These are phyloP conservation scores for Anarrhichthys ocellatus DNA, from an alignment of 2,113 vertebrate species.

Conservation along the genomic window DNA sequence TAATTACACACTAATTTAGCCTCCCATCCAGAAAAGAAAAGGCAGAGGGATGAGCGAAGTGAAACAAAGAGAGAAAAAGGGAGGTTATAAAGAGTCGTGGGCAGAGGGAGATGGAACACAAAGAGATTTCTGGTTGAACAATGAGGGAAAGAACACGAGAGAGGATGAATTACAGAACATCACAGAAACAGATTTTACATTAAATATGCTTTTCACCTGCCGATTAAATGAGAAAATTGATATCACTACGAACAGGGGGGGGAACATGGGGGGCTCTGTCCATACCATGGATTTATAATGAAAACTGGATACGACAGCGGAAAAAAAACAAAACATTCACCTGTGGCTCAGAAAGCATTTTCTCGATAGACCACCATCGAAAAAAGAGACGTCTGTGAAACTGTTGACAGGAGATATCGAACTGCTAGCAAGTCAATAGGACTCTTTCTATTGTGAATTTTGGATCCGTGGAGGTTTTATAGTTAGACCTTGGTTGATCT, in stretches of 20 bases:
- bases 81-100: constrained; percentile 18
- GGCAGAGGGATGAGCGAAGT: constrained; percentile 33
- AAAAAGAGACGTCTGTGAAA: too few relatives aligned
- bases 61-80: constrained; percentile 30
- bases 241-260: not conserved
- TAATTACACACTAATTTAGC: constrained; percentile 74
- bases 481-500: too few relatives aligned
- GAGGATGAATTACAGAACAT: constrained; percentile 17
- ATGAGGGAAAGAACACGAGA: constrained; percentile 17
- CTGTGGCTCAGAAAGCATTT: too few relatives aligned
- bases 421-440: too few relatives aligned
- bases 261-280: not conserved
- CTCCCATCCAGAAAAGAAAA: constrained; percentile 45
- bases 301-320: not conserved
- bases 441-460: too few relatives aligned
- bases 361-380: too few relatives aligned
- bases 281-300: not conserved
- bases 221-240: not conserved
- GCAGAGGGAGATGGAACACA: constrained; percentile 16
- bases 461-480: too few relatives aligned
- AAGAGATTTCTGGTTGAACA: constrained; percentile 17
- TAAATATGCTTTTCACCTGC: constrained; percentile 6
- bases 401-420: too few relatives aligned
- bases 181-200: constrained; percentile 21
- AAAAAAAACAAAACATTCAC: too few relatives aligned